Evolutionary conservation across 23 tunicate genomes (phyloP), one percentile per base, ranked within the genome.

Genomic region (Halocynthia aurantium): DNA sequence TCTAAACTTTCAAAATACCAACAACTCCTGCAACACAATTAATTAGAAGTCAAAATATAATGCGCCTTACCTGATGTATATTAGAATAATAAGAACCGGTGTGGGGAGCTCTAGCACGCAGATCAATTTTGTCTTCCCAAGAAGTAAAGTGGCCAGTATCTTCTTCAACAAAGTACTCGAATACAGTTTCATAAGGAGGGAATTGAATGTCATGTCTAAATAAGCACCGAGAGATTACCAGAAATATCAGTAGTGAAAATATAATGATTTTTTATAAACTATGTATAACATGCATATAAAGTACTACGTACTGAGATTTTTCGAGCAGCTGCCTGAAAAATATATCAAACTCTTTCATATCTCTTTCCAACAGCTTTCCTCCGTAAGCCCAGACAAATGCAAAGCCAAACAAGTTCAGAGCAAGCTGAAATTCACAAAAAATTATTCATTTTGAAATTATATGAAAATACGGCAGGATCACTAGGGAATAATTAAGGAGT

Each of bases 371-470:
- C 31, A 92, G 68, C 40, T 57, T 58, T 57, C 98, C 98, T 10
- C 98, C 98, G 54, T 86, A 92, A 11, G 98, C 85, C 98, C 98
- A 92, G 8, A 92, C 90, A 75, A 92, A 84, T 7, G 98, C 71
- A 52, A 92, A 92, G 21, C 81, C 88, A 67, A 92, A 89, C 22
- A 89, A 75, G 62, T 89, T 89, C 69, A 80, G 62, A 10, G 84
- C 58, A 20, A 73, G 73, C 78, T 74, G 78, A 10, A 74, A 74
- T 8, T 8, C 10, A 74, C 5, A 74, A 8, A 51, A 70, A 70
- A 31, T 31, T 1, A 31, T 31, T 31, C 1, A 31, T 31, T 0
- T 31, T 31, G 4, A 31, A 31, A 31, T 31, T 0, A 0, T 31
- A 31, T 31, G 44, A 31, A 31, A 31, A 31, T 1, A 31, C 44